phyloP scores from a whole-genome alignment of 2,113 vertebrate genomes.

The Ciconia stormi region DNA sequence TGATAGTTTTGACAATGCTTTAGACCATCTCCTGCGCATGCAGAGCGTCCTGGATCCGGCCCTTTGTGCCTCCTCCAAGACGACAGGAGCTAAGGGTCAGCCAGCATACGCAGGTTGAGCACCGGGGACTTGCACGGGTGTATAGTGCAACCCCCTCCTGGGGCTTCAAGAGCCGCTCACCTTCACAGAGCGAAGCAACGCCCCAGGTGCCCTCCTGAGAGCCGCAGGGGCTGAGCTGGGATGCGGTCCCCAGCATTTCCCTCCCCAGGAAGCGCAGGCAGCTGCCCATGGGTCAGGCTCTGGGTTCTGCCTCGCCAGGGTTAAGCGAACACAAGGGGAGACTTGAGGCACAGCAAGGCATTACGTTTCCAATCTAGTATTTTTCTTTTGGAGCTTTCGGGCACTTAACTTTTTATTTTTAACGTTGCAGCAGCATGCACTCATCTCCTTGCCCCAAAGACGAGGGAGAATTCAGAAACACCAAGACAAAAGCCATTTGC shows the following conservation, averaged over 20 bases:
- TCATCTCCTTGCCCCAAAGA: not conserved
- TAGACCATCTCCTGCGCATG: not conserved
- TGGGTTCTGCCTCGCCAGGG: not conserved
- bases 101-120: not conserved
- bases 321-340: not conserved
- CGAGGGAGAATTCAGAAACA: not conserved
- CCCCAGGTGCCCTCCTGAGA: not conserved
- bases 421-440: not conserved
- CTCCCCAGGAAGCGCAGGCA: not conserved
- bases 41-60: not conserved
- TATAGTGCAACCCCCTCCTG: not conserved
- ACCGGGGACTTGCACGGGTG: rapidly evolving
- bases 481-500: not conserved
- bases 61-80: not conserved
- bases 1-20: not conserved
- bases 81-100: not conserved
- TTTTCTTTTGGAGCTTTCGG: not conserved
- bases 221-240: not conserved
- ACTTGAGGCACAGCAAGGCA: rapidly evolving
- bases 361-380: not conserved
- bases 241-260: rapidly evolving
- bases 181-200: not conserved
- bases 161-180: not conserved
- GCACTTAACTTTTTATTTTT: not conserved
- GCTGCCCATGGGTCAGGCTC: not conserved